A percentile compares a stretch with the other conserved stretches of the same genome.
These are phyloP conservation scores for Cephus rjabovi DNA, from an alignment of 2,888 invertebrate species.

Conservation along the genomic window DNA sequence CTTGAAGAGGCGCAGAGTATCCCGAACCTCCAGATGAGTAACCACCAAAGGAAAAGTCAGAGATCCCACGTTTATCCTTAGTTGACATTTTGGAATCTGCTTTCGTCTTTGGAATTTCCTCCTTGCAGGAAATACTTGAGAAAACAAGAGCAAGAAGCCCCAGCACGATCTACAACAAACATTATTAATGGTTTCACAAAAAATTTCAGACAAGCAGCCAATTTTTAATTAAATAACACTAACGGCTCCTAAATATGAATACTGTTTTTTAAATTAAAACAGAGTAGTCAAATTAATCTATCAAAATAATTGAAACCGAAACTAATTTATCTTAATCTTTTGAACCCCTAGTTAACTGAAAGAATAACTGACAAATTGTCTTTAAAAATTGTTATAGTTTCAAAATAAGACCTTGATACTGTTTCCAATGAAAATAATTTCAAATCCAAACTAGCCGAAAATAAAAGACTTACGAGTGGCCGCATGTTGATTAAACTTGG, in stretches of 20 bases:
- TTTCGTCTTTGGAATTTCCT: constrained; percentile 28
- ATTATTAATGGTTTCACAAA: background rate
- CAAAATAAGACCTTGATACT: background rate
- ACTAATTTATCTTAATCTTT: no score
- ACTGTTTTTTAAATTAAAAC: no score
- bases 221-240: background rate
- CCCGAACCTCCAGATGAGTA: constrained; percentile 40
- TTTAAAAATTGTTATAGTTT: background rate
- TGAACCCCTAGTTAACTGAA: background rate
- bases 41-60: constrained; percentile 44
- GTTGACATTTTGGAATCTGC: constrained; percentile 9
- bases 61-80: constrained; percentile 58
- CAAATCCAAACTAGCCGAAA: background rate
- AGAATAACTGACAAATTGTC: constrained; percentile 7
- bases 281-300: no score
- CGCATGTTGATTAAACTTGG: constrained; percentile 46
- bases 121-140: constrained; percentile 35
- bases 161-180: constrained; percentile 44
- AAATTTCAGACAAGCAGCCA: background rate
- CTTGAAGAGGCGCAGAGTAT: constrained; percentile 25
- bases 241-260: no score
- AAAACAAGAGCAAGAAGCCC: constrained; percentile 44
- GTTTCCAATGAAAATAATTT: constrained; percentile 19
- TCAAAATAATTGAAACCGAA: no score
- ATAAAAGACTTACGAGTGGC: constrained; percentile 49